Conservation (phyloP, 2,113 vertebrate genomes). For the Nibea coibor region DNA sequence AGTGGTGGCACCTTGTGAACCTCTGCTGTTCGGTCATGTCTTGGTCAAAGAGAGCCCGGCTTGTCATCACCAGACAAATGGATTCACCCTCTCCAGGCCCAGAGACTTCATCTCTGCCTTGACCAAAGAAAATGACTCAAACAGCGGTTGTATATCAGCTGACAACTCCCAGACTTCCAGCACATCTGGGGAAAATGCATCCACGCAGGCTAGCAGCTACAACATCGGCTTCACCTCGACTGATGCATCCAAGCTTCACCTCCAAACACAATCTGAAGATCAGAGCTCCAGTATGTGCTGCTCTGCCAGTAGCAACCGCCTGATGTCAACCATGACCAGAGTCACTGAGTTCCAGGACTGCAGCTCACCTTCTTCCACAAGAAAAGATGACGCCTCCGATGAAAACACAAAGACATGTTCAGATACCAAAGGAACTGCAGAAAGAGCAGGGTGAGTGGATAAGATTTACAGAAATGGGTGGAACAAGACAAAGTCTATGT, state of each 20-base stretch:
- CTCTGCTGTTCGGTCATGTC: conserved; percentile 79
- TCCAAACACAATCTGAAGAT: background rate
- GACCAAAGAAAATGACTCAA: conserved; percentile 29
- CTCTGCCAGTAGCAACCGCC: too few species aligned
- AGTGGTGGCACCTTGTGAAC: conserved; percentile 39
- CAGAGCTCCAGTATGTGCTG: background rate
- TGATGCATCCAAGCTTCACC: background rate
- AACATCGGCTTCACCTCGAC: background rate
- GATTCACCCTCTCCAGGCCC: conserved; percentile 75
- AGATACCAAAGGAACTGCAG: background rate
- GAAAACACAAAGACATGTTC: background rate
- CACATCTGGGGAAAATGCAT: background rate
- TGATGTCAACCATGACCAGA: background rate
- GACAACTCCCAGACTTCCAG: background rate
- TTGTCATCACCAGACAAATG: conserved; percentile 82
- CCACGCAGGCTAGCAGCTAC: background rate
- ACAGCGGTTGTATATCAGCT: background rate
- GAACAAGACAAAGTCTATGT: background rate
- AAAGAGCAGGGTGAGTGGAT: conserved; percentile 36
- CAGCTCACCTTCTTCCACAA: background rate
- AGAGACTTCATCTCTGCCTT: conserved; percentile 69
- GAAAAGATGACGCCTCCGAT: background rate
- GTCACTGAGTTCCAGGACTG: background rate
- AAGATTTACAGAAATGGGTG: background rate
- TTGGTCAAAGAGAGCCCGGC: conserved; percentile 79